Conservation (phyloP, 2,113 vertebrate genomes). For the Phaetusa simplex region DNA sequence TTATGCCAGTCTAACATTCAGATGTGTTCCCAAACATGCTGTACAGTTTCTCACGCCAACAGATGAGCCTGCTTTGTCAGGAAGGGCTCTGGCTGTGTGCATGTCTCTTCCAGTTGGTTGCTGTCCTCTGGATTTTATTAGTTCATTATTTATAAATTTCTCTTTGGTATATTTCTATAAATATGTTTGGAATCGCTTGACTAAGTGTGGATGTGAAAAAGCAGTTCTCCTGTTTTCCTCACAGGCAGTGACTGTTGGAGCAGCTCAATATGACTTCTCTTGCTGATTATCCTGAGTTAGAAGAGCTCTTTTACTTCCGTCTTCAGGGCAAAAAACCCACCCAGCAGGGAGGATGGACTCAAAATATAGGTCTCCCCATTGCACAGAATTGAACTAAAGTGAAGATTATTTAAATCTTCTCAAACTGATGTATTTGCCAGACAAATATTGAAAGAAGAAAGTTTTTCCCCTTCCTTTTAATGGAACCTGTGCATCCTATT, state of each 20-base stretch:
- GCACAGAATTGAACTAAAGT: background rate
- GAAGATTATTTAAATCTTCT: background rate
- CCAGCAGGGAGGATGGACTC: background rate
- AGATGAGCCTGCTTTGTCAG: background rate
- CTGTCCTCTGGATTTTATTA: background rate
- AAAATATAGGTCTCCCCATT: background rate
- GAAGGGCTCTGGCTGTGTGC: background rate
- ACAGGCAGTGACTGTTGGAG: background rate
- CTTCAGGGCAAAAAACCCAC: too few species aligned
- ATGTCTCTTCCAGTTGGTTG: background rate
- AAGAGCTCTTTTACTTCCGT: background rate
- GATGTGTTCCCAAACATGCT: background rate
- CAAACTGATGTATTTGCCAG: background rate
- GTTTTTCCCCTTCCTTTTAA: background rate
- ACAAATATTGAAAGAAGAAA: background rate
- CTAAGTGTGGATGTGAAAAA: background rate
- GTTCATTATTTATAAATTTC: background rate
- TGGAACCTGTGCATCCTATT: background rate
- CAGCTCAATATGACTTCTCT: background rate
- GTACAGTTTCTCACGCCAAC: background rate
- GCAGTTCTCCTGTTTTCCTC: background rate
- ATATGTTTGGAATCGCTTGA: background rate
- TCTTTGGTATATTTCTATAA: background rate
- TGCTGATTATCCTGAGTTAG: background rate
- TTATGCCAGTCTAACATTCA: background rate